Evolutionary conservation across 2,888 invertebrate species (phyloP), one percentile per base, ranked within the genome.

Genomic region (Limenitis camilla): DNA sequence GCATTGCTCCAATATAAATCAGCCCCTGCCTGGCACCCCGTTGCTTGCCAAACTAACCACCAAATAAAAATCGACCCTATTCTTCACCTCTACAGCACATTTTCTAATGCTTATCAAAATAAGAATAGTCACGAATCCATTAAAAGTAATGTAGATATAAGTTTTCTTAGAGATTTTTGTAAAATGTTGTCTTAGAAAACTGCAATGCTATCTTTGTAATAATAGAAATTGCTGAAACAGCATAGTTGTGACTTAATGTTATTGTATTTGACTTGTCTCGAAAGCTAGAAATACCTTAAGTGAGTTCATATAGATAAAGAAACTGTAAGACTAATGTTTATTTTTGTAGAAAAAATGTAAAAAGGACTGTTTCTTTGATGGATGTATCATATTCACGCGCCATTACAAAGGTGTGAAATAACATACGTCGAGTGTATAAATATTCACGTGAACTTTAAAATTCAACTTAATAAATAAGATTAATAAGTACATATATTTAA

Each of bases 1-100:
- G 87, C 88, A 88, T 81, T 87, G 88, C 87, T 88, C 84, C 76
- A 84, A 72, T 78, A 87, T 88, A 88, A 88, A 88, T 88, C 88
- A 85, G 70, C 73, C 76, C 75, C 76, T 76, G 72, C 75, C 72
- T 68, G 71, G 70, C 74, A 73, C 75, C 74, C 77, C 71, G 73
- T 64, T 58, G 78, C 75, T 79, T 83, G 81, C 80, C 79, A 81
- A 81, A 78, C 72, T 62, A 52, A 49, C 52, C 49, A 55, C 55
- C 68, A 65, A 36, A 31, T 58, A 53, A 77, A 68, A 61, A 60
- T 62, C 53, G 69, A 59, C 68, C 64, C 58, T 69, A 74, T 50
- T 36, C 27, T 40, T 0, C 2, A 5, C 2, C 6, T 33, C 49
- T 50, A 64, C 54, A 53, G 63, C 55, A 33, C 40, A 59, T 54